Percentiles rank a stretch among this genome's conserved stretches.
Conservation (phyloP, 2,113 vertebrate species). For the Solea solea region DNA sequence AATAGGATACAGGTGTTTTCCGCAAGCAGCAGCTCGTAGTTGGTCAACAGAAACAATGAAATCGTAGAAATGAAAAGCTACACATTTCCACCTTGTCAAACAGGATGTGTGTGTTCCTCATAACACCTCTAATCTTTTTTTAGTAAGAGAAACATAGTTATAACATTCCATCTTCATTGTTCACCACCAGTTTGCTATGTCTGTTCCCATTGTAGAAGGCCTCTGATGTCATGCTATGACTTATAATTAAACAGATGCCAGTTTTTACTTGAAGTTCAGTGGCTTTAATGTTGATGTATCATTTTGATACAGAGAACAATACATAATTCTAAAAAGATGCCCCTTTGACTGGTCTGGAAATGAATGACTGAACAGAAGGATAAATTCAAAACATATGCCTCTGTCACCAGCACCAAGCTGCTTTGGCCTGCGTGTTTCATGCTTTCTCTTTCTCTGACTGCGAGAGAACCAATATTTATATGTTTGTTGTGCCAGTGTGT, state of each 20-base stretch:
- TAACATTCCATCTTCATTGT: conserved; percentile 17
- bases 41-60: conserved; percentile 19
- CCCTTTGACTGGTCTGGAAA: not conserved
- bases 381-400: not conserved
- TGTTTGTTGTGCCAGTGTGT: conserved; percentile 16
- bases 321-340: not conserved
- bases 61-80: conserved; percentile 18
- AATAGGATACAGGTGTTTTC: conserved; percentile 7
- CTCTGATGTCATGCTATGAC: not conserved
- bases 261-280: not conserved
- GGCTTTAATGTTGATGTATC: not conserved
- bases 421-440: conserved; percentile 10
- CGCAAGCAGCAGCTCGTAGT: not conserved
- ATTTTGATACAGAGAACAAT: not conserved
- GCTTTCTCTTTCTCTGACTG: not conserved
- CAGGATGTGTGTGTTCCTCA: conserved; percentile 41
- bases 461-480: not conserved
- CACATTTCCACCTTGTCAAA: conserved; percentile 10
- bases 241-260: not conserved
- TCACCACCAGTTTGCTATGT: not conserved
- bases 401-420: not conserved
- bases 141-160: conserved; percentile 11
- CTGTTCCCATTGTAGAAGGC: not conserved
- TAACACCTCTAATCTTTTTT: conserved; percentile 13
- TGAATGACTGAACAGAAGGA: not conserved